These are phyloP conservation scores for Chironex yamaguchii DNA, from an alignment of 30 jellyfish, hydroid and myxozoan species.

Conservation along the genomic window DNA sequence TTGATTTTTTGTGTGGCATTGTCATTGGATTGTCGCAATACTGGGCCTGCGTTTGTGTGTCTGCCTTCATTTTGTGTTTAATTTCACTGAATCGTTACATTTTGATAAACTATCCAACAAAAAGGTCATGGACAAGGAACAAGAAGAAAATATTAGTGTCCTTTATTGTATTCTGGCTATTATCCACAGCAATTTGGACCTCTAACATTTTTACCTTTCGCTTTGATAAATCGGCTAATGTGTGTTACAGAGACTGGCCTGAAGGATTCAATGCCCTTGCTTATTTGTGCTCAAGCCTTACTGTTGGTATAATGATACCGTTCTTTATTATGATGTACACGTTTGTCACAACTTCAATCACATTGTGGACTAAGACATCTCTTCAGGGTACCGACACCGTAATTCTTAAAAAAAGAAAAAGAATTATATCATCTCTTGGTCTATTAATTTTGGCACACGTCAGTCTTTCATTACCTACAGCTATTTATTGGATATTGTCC, in stretches of 20 bases:
- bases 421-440: conserved; percentile 38
- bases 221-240: conserved; percentile 22
- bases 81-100: neutral
- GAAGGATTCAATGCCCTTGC: neutral
- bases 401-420: neutral
- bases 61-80: neutral
- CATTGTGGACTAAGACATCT: conserved; percentile 1
- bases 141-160: too few species aligned
- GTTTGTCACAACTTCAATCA: conserved; percentile 31
- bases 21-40: neutral
- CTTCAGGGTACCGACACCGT: neutral
- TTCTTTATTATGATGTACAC: conserved; percentile 31
- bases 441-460: conserved; percentile 39
- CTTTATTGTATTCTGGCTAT: conserved; percentile 10
- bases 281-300: conserved; percentile 8
- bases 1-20: neutral
- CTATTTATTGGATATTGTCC: conserved; percentile 29
- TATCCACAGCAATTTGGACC: conserved; percentile 1
- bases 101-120: neutral
- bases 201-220: conserved; percentile 38
- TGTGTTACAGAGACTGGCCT: conserved; percentile 70
- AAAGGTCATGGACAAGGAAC: neutral
- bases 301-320: conserved; percentile 20
- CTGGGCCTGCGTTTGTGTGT: neutral
- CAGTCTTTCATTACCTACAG: conserved; percentile 49